phyloP scores from a whole-genome alignment of 2,888 invertebrate genomes.

The Acleris cristana region DNA sequence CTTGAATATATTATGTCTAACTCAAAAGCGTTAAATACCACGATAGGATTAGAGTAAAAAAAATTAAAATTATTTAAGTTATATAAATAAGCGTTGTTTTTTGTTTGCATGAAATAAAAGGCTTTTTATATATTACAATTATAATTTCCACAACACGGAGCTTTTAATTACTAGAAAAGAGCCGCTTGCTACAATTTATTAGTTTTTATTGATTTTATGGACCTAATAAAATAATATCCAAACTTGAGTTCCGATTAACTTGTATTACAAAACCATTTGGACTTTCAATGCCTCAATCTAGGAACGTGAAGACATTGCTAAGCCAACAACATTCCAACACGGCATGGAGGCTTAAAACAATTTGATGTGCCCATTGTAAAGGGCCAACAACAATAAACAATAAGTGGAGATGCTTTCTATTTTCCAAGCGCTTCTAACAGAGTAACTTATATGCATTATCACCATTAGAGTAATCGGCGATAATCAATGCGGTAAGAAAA shows the following conservation, averaged over 20 bases:
- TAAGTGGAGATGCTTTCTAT: conserved; percentile 63
- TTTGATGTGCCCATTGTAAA: conserved; percentile 56
- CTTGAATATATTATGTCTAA: too few relatives aligned
- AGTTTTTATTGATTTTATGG: too few relatives aligned
- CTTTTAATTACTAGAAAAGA: not conserved
- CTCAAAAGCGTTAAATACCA: too few relatives aligned
- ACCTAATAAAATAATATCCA: not conserved
- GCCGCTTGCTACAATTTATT: not conserved
- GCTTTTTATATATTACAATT: too few relatives aligned
- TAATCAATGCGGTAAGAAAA: conserved; percentile 61
- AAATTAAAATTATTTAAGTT: too few relatives aligned
- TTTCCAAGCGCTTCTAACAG: conserved; percentile 59
- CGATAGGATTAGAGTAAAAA: too few relatives aligned
- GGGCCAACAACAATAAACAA: conserved; percentile 59
- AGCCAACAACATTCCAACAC: conserved; percentile 35
- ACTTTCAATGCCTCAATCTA: conserved; percentile 46
- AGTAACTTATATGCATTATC: conserved; percentile 66
- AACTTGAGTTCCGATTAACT: not conserved
- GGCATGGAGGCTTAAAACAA: conserved; percentile 46
- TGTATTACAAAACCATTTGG: conserved; percentile 45
- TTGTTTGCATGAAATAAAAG: too few relatives aligned
- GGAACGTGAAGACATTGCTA: conserved; percentile 49
- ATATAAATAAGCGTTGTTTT: too few relatives aligned
- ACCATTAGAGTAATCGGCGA: conserved; percentile 65
- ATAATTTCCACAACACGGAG: not conserved